A percentile compares a stretch with the other conserved stretches of the same genome.
Conservation (phyloP, 2,888 invertebrate species). For the Anoncus sp. region DNA sequence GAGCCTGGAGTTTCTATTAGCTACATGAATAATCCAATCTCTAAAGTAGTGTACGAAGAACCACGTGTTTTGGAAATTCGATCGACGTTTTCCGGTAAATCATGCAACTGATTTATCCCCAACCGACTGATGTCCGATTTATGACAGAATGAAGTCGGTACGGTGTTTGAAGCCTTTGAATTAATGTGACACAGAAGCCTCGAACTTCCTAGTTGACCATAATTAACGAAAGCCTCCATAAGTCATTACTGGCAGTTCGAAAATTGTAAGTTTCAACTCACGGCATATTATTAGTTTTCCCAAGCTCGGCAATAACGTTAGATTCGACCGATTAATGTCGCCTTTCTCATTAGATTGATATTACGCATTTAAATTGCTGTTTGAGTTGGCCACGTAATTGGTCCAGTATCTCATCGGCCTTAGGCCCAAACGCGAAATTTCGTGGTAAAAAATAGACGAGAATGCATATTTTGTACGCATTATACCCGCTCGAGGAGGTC, state of each 20-base stretch:
- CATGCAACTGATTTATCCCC: not conserved
- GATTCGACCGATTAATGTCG: not conserved
- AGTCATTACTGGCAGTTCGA: not conserved
- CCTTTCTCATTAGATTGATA: not conserved
- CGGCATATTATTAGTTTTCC: not conserved
- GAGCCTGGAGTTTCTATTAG: conserved; percentile 27
- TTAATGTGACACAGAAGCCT: not conserved
- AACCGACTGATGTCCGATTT: not conserved
- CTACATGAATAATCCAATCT: conserved; percentile 18
- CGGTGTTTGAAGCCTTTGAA: not conserved
- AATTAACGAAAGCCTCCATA: not conserved
- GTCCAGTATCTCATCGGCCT: not conserved
- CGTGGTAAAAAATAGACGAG: not conserved
- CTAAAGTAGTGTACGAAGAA: not conserved
- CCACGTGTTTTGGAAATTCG: not conserved
- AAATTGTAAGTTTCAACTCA: not conserved
- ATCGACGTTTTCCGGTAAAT: not conserved
- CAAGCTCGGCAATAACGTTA: not conserved
- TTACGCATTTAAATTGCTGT: not conserved
- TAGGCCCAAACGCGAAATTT: not conserved
- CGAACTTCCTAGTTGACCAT: not conserved
- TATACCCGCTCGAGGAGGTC: conserved; percentile 1
- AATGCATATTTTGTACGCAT: not conserved
- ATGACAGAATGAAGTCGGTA: not conserved
- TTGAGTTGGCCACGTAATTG: not conserved